Conservation (phyloP, 2,113 vertebrate species). For the Ailurus styani region DNA sequence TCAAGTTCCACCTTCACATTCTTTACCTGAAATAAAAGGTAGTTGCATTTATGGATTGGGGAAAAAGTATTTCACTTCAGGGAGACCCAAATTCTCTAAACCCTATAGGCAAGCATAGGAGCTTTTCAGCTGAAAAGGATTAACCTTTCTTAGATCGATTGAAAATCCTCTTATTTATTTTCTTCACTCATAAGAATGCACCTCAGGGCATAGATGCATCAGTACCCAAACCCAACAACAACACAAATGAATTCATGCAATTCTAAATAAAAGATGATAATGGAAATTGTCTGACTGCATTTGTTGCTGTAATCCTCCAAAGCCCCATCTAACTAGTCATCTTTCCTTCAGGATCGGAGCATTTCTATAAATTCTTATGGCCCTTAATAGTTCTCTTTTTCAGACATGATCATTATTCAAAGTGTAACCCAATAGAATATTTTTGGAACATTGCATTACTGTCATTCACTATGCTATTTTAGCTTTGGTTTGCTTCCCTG, state of each 20-base stretch:
- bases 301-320: not conserved
- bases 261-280: constrained; percentile 19
- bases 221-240: not conserved
- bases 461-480: not conserved
- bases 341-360: not conserved
- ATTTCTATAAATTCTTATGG: constrained; percentile 2
- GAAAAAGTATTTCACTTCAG: not conserved
- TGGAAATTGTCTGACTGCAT: not conserved
- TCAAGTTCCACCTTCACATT: not conserved
- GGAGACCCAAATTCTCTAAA: not conserved
- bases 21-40: not conserved
- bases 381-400: not conserved
- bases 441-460: not conserved
- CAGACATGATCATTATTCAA: not conserved
- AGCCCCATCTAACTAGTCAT: not conserved
- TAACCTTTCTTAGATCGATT: not conserved
- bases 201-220: not conserved
- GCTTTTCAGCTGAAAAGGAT: not conserved
- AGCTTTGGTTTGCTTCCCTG: not conserved
- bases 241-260: not conserved
- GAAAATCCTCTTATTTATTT: not conserved
- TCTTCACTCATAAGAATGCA: not conserved
- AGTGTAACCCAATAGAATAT: not conserved
- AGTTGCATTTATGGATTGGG: not conserved
- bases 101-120: not conserved